Evolutionary conservation across 2,113 vertebrate species (phyloP).

Genomic region (Cricetomys ansorgei): DNA sequence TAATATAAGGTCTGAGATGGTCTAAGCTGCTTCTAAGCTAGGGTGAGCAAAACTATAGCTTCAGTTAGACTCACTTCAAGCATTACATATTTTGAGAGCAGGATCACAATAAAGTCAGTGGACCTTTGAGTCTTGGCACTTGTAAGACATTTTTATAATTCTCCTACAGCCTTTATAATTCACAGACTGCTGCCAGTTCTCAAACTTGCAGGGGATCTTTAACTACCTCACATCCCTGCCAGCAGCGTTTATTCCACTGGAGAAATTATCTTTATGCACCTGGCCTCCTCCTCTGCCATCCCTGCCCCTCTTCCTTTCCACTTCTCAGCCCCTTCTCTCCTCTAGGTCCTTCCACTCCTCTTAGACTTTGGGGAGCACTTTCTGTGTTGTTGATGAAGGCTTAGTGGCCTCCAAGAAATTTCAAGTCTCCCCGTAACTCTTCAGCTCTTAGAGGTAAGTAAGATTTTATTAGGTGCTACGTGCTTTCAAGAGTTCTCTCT

Average conservation of each 20-base stretch:
- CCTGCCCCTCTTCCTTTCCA: background rate
- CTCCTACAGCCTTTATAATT: background rate
- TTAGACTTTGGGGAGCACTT: background rate
- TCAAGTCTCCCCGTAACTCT: background rate
- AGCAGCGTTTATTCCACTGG: background rate
- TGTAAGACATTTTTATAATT: background rate
- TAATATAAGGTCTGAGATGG: background rate
- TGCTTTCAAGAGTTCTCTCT: background rate
- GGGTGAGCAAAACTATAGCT: background rate
- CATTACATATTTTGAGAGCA: slow-evolving; percentile 3
- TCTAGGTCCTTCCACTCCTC: background rate
- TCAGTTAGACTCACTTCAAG: background rate
- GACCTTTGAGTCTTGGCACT: background rate
- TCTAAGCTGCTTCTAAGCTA: background rate
- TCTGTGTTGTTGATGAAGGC: background rate
- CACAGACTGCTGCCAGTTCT: background rate
- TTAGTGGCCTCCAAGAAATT: background rate
- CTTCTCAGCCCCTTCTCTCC: background rate
- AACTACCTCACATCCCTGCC: background rate
- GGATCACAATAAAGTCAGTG: background rate
- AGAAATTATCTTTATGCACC: background rate
- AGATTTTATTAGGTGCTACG: background rate
- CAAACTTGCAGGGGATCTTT: background rate
- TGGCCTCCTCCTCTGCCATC: background rate
- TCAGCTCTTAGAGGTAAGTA: background rate